Base-by-base conservation (phyloP, 2,113 vertebrate species). In the Piliocolobus tephrosceles region DNA sequence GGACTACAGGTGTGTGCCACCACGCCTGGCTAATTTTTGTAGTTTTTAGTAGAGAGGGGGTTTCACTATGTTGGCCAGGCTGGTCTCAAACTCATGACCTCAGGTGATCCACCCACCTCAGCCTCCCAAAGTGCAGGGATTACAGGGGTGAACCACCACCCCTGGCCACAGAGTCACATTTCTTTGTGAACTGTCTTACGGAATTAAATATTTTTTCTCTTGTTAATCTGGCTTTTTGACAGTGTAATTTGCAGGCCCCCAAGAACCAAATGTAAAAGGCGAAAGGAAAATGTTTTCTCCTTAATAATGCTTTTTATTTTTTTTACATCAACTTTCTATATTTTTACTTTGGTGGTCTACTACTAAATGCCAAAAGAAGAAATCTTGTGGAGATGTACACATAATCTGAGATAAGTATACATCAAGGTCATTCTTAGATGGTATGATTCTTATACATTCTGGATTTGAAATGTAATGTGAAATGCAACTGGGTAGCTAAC, bases 301-400 rank as follows among this genome's bases (percentile, higher is more conserved):
- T 88, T 22, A 23, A 72, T 73, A 72, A 50, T 17, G 17, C 10
- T 90, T 95, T 90, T 90, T 45, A 61, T 95, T 90, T 91, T 90
- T 83, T 35, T 80, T n/a, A 92, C 83, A 92, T 23, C 27, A 35
- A 18, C 82, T 95, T 95, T 35, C 35, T 30, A 38, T 81, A 35
- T 85, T 89, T 90, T 95, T 78, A 86, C 32, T 93, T 90, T 61
- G 55, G 84, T 52, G 27, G 6, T 57, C 47, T 58, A 52, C 57
- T 73, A 52, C n/a, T 43, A 79, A 83, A 91, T 10, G 18, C 52
- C 72, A 78, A 5, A 45, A 90, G 66, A 81, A 64, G 30, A 79
- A 89, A 73, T 72, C 18, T 81, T 58, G 17, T 50, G 32, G 13
- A 73, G 81, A 40, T 66, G 84, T 43, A 82, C 50, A 58, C 76